Base-by-base conservation (phyloP, 2,888 invertebrate species). In the Frankliniella intonsa region DNA sequence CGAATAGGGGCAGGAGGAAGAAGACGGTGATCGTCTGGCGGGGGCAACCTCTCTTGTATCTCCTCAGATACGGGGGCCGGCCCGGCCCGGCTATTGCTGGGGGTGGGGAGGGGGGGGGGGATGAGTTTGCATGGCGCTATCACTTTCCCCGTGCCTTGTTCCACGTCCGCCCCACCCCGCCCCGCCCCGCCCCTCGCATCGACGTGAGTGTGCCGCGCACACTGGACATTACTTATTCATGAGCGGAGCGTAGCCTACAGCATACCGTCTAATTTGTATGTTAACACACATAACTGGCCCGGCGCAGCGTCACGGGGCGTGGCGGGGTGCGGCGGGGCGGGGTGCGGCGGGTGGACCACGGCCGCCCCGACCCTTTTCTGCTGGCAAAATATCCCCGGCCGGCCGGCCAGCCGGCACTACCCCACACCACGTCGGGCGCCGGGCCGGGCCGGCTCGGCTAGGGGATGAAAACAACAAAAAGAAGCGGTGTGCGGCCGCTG, bases 231-330 rank as follows among this genome's bases (percentile, higher is more conserved):
- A 76, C 69, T 76, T 76, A 76, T 76, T 76, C 69, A 76, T 76
- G 69, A 76, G 69, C 69, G 25, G 25, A 17, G 62, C 62, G 62
- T 62, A 14, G 62, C 62, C 62, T 62, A n/a, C 62, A 62, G 62
- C 62, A 17, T 17, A 62, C 62, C 69, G 69, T 25, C 69, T 76
- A 76, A 76, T 76, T 76, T 76, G 69, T 76, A 76, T 76, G 69
- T 76, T 76, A 76, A 76, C 69, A 76, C 69, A 76, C 69, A 76
- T 76, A 76, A 76, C 69, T 76, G 69, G 69, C 69, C 25, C 69
- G 25, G 69, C 5, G 69, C 11, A 25, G 62, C 38, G 38, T 38
- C 38, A 38, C 38, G 38, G 38, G 38, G 38, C 5, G 38, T 5
- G 55, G 55, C 55, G 55, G 3, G n/a, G 38, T 38, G 38, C 5